phyloP scores from a whole-genome alignment of 2,797 vertebrate species.

The Poliocrania exsul region DNA sequence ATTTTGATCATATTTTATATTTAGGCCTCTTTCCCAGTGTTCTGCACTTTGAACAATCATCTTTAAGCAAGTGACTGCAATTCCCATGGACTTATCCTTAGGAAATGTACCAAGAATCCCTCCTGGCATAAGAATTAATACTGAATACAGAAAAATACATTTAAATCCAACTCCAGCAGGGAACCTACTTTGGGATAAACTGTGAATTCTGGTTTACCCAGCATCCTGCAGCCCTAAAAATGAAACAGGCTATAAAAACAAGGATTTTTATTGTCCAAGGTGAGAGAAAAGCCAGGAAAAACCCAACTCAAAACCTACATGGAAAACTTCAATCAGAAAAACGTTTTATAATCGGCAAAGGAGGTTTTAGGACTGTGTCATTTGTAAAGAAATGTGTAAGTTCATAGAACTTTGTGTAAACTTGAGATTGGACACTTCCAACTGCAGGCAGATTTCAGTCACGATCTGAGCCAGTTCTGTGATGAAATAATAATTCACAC shows the following conservation, averaged over 20 bases:
- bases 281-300: neutral
- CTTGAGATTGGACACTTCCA: neutral
- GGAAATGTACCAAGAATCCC: conserved; percentile 32
- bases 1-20: conserved; percentile 40
- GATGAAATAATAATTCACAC: neutral
- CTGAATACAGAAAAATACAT: neutral
- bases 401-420: neutral
- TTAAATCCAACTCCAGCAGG: neutral
- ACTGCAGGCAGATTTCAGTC: neutral
- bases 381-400: neutral
- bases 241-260: neutral
- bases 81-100: conserved; percentile 43
- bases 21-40: neutral
- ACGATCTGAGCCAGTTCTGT: neutral
- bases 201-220: neutral
- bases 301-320: neutral
- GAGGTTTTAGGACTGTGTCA: neutral
- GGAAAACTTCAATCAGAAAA: neutral
- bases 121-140: conserved; percentile 27
- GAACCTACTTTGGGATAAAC: neutral
- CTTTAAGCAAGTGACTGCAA: conserved; percentile 45
- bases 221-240: neutral
- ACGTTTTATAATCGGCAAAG: neutral
- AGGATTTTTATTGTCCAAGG: neutral
- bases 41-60: conserved; percentile 33